phyloP scores from a whole-genome alignment of 2,888 invertebrate genomes.

The Smittia sp. region DNA sequence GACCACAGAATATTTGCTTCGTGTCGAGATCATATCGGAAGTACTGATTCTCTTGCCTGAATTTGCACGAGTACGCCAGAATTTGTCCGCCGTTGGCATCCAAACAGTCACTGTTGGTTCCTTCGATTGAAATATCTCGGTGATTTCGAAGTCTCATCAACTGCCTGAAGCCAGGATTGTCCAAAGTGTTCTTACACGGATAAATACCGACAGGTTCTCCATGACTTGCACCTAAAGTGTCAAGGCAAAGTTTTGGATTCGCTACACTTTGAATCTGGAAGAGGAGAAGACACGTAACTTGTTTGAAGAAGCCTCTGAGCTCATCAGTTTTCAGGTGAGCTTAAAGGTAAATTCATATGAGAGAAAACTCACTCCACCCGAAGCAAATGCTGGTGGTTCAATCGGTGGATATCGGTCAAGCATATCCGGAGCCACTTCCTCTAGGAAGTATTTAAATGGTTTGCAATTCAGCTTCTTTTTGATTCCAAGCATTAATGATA shows the following conservation, averaged over 20 bases:
- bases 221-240: conserved; percentile 56
- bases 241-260: conserved; percentile 66
- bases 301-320: neutral
- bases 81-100: neutral
- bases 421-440: conserved; percentile 89
- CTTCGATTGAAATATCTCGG: conserved; percentile 32
- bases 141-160: neutral
- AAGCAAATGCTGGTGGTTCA: conserved; percentile 63
- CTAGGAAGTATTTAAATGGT: conserved; percentile 93
- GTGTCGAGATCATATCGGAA: conserved; percentile 35
- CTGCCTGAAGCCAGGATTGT: conserved; percentile 15
- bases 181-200: conserved; percentile 43
- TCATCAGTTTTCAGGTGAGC: too few species aligned
- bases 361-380: conserved; percentile 52
- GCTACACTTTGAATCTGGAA: conserved; percentile 57
- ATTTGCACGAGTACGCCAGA: neutral
- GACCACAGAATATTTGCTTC: conserved; percentile 30
- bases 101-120: conserved; percentile 10
- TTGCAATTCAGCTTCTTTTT: conserved; percentile 77
- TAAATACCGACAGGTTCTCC: conserved; percentile 47
- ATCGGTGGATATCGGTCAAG: conserved; percentile 64
- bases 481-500: conserved; percentile 73
- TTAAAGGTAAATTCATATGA: neutral
- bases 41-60: conserved; percentile 35
- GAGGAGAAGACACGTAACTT: neutral